Percentiles rank a stretch among this genome's conserved stretches.
phyloP scores from a whole-genome alignment of 2,797 vertebrate species.

The Lagocephalus sceleratus region DNA sequence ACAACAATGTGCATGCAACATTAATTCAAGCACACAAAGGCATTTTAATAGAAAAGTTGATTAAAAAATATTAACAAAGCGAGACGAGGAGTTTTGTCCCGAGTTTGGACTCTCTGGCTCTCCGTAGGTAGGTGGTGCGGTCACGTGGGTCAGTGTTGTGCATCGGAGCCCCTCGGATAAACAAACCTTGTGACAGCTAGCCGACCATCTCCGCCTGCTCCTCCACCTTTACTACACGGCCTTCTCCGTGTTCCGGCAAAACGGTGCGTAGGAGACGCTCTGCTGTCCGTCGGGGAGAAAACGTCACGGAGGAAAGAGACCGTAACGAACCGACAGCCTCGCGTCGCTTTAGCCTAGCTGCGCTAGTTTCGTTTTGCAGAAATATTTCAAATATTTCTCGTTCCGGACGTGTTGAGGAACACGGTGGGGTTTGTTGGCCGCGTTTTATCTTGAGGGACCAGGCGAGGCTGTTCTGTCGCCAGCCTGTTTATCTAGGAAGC shows the following conservation, averaged over 20 bases:
- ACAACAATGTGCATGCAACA: not conserved
- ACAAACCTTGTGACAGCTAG: constrained; percentile 74
- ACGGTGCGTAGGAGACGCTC: too few species aligned
- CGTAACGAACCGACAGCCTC: constrained; percentile 5
- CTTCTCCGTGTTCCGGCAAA: too few species aligned
- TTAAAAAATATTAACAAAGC: too few species aligned
- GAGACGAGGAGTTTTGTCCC: too few species aligned
- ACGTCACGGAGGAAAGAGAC: not conserved
- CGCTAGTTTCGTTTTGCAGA: constrained; percentile 37
- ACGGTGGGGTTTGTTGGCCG: not conserved
- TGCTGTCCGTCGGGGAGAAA: not conserved
- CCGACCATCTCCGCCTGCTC: too few species aligned
- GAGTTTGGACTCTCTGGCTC: constrained; percentile 9
- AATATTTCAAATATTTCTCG: too few species aligned
- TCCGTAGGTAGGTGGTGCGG: constrained; percentile 64
- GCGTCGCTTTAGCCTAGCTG: constrained; percentile 39
- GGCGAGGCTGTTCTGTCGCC: constrained; percentile 23
- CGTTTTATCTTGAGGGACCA: not conserved
- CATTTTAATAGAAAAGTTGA: too few species aligned
- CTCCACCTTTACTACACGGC: too few species aligned
- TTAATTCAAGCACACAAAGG: not conserved
- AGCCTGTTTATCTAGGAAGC: constrained; percentile 42
- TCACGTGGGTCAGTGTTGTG: constrained; percentile 59
- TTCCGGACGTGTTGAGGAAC: not conserved
- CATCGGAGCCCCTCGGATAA: constrained; percentile 66